Base-by-base conservation (phyloP, 2,888 invertebrate genomes). In the Ramazzottius varieornatus region DNA sequence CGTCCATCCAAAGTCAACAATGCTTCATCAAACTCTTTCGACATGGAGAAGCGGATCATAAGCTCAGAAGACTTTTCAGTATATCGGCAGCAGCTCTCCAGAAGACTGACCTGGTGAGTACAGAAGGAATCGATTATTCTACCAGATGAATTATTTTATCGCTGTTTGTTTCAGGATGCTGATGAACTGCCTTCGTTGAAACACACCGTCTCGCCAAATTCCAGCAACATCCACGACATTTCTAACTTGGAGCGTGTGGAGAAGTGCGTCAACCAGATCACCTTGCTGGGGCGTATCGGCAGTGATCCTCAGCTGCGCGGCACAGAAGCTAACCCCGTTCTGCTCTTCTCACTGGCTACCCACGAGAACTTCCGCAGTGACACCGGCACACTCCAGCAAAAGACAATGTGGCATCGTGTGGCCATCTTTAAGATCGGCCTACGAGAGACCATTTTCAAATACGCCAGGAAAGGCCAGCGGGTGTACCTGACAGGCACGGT, bases 321-420 rank as follows among this genome's bases (percentile, higher is more conserved):
- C 1, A 81, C 81, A 1, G 82, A 83, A 65, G 82, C 85, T 67
- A 88, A 86, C 75, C 91, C 91, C 1, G 86, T 91, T 32, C 83
- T 88, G 33, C 82, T 86, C 69, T 92, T 93, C 76, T 87, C 90
- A 0, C 72, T 93, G 65, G 92, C 92, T 1, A 93, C 92, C 32
- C 88, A 90, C 73, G 83, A 82, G 54, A 87, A 86, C 74, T 90
- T 65, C 24, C 33, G 24, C 34, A 33, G 32, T 1, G 54, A 4
- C 83, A 78, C 81, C 73, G 89, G 88, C 2, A 87, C 88, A 70
- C 80, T 84, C 72, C 77, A 85, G 65, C 88, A 90, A 73, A 83
- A 86, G 71, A 89, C 90, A 8, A 90, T 91, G 70, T 92, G 92
- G 92, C 92, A 92, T 76, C 81, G 87, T 71, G 77, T 92, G 64